Evolutionary conservation across 2,888 invertebrate genomes (phyloP), one percentile per base, ranked within the genome.

Genomic region (Morpho deidamia): DNA sequence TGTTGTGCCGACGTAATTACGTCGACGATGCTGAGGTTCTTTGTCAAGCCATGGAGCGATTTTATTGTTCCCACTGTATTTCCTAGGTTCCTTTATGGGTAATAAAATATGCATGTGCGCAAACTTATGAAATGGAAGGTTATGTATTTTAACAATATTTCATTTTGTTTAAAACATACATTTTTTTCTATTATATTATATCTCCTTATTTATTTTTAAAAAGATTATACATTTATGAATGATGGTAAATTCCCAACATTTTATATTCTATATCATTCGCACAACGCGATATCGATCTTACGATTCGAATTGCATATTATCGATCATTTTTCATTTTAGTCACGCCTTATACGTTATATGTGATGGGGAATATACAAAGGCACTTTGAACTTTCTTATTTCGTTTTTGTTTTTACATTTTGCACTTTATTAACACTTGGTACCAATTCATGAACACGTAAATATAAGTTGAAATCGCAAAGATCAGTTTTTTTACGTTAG

Each of bases 1-100:
- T 59, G 57, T 75, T 71, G 68, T 70, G 69, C 45, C 58, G 42
- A 51, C 57, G 56, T 62, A 61, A 56, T 56, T 62, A 55, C 66
- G 50, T 57, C 45, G 42, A 53, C 65, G 68, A 66, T 63, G 59
- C 63, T 65, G 66, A 71, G 72, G 53, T 57, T 56, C 58, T 54
- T 60, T 60, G 60, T 60, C 53, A 56, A 55, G 59, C 51, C 55
- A 53, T 51, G 47, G 53, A 49, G 49, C 47, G 42, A 49, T 52
- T 52, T 56, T 56, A 56, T 56, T 56, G 59, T 49, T 55, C 51
- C 37, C 42, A 45, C 33, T 51, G 32, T n/a, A 48, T 53, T 59
- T 56, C 51, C 54, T 56, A 53, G 51, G 33, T 49, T 35, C 34
- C 50, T 44, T 51, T 43, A 12, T 37, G n/a, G 9, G 10, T 40